Evolutionary conservation across 2,888 invertebrate genomes (phyloP), one percentile per base, ranked within the genome.

Genomic region (Tiliacea aurago): DNA sequence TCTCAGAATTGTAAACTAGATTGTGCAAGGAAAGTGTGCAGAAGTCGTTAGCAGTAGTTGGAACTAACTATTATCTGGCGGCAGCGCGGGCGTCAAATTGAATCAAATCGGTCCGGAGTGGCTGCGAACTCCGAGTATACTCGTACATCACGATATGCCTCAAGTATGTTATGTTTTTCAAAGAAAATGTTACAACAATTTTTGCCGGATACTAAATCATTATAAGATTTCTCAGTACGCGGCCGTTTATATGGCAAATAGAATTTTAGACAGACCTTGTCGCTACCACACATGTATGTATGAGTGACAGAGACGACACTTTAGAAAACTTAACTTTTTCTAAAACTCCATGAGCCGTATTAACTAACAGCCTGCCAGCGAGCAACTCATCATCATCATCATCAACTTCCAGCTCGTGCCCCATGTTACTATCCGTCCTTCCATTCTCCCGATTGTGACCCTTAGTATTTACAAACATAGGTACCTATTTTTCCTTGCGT

Each of bases 41-140:
- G 41, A 79, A 78, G 71, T 84, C 74, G 79, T 83, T 79, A 84
- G 68, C 41, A 56, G 64, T 64, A 71, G 77, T 82, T 59, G 73
- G 71, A 71, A 62, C 61, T 66, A 72, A 84, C 37, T 84, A 74
- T 58, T 41, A 64, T 67, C 56, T 49, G 59, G 62, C 59, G 55
- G 59, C 51, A 41, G 70, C 53, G 73, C 73, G 62, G 70, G 56
- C 74, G 69, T 64, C 79, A 72, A 83, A 84, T 85, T 76, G 76
- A 84, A 84, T 84, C 75, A 70, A 61, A 71, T 51, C 62, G 61
- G 53, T 43, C 10, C 28, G n/a, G 49, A 69, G 59, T 72, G 70
- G 58, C 45, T 65, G 4, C 23, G 37, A 71, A 51, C 28, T 73
- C 23, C 41, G 43, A 13, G 37, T 43, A 5, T 49, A 28, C 28